Evolutionary conservation across 1,140 invertebrate species (phyloP).

Genomic region (Nilaparvata lugens): DNA sequence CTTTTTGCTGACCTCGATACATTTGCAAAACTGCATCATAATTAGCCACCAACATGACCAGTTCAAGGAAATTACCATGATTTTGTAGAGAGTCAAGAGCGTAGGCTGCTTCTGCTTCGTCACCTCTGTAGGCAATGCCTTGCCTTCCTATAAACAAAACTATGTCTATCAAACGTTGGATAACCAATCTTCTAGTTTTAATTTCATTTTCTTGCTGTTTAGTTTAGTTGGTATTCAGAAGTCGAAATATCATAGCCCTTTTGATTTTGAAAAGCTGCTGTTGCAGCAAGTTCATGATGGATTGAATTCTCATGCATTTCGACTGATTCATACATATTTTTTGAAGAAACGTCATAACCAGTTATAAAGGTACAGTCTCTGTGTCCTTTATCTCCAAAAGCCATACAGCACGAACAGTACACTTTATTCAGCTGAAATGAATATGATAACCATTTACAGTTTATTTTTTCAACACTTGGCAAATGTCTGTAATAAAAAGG

Average conservation of each 20-base stretch:
- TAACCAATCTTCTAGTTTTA: constrained; percentile 14
- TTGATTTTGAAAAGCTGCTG: constrained; percentile 10
- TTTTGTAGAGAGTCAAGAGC: constrained; percentile 13
- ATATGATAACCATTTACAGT: constrained; percentile 8
- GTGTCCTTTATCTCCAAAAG: constrained; percentile 9
- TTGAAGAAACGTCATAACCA: constrained; percentile 9
- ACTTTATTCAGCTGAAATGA: constrained; percentile 7
- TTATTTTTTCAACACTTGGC: constrained; percentile 7
- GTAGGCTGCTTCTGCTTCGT: constrained; percentile 14
- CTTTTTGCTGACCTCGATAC: constrained; percentile 14
- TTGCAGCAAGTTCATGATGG: constrained; percentile 13
- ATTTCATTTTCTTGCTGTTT: constrained; percentile 16
- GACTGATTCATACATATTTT: constrained; percentile 13
- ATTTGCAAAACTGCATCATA: constrained; percentile 16
- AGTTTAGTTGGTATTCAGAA: neutral
- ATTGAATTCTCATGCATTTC: constrained; percentile 11
- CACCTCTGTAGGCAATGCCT: constrained; percentile 15
- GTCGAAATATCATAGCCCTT: constrained; percentile 9
- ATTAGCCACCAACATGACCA: constrained; percentile 17
- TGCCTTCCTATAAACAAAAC: constrained; percentile 17
- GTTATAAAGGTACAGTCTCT: constrained; percentile 17
- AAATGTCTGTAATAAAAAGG: neutral
- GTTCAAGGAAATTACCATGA: constrained; percentile 20
- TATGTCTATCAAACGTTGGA: constrained; percentile 18
- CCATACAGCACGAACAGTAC: neutral